A percentile compares a stretch with the other conserved stretches of the same genome.
phyloP scores from a whole-genome alignment of 2,888 invertebrate species.

The Acrobasis consociella region DNA sequence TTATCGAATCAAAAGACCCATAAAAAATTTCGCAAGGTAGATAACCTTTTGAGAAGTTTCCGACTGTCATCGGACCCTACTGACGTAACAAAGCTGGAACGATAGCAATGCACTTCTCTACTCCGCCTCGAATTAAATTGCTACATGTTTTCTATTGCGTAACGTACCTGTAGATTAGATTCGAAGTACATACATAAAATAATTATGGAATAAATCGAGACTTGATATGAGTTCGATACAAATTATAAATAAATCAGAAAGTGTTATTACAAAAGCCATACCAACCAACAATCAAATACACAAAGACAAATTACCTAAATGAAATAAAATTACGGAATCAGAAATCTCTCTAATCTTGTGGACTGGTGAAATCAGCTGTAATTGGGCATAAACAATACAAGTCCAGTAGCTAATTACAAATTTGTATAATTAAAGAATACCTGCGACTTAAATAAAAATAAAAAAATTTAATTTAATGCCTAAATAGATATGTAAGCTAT shows the following conservation, averaged over 20 bases:
- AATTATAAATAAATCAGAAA: neutral
- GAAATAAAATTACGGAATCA: no score
- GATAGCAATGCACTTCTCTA: slow-evolving; percentile 16
- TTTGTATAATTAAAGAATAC: no score
- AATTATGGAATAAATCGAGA: neutral
- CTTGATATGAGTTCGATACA: neutral
- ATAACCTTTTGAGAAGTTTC: slow-evolving; percentile 20
- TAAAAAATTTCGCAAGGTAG: slow-evolving; percentile 5
- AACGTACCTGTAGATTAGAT: neutral
- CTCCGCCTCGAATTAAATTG: slow-evolving; percentile 20
- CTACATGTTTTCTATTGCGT: slow-evolving; percentile 23
- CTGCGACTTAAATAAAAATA: no score
- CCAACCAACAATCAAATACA: no score
- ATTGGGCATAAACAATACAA: no score
- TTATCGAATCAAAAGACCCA: neutral
- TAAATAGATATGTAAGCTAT: no score
- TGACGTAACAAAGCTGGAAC: slow-evolving; percentile 13
- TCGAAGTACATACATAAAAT: slow-evolving; percentile 1
- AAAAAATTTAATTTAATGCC: no score
- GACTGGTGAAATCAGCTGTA: no score
- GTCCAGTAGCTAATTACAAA: no score
- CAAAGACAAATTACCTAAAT: no score
- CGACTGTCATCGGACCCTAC: slow-evolving; percentile 12
- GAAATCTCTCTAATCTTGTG: no score
- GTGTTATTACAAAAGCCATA: no score